Evolutionary conservation across 2,888 invertebrate species (phyloP).

Genomic region (Chloromyia formosa): DNA sequence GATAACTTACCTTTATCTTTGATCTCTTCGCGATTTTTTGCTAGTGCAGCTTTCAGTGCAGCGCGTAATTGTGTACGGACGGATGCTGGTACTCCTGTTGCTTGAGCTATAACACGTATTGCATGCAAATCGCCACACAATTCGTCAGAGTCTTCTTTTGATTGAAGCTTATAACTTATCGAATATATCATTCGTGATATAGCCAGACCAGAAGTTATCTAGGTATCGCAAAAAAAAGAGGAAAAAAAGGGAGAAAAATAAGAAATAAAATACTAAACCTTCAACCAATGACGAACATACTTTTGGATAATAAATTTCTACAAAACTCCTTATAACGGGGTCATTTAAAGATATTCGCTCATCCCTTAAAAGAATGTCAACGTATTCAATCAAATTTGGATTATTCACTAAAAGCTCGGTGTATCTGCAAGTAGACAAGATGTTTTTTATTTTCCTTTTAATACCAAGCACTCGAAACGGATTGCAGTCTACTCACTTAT

Average conservation of each 20-base stretch:
- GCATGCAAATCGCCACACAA: slow-evolving; percentile 64
- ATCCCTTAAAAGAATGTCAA: slow-evolving; percentile 88
- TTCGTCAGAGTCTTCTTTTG: slow-evolving; percentile 63
- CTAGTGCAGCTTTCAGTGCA: slow-evolving; percentile 59
- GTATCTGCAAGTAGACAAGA: slow-evolving; percentile 68
- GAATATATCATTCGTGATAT: slow-evolving; percentile 63
- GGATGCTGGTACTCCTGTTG: slow-evolving; percentile 61
- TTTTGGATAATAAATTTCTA: slow-evolving; percentile 90
- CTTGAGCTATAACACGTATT: slow-evolving; percentile 63
- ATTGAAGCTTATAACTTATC: slow-evolving; percentile 62
- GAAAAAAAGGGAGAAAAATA: slow-evolving; percentile 1
- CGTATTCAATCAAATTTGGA: slow-evolving; percentile 86
- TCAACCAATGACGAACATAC: slow-evolving; percentile 63
- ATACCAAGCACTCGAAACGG: too few species aligned
- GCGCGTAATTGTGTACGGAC: slow-evolving; percentile 62
- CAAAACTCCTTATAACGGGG: slow-evolving; percentile 84
- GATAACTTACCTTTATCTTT: slow-evolving; percentile 58
- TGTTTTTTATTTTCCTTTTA: too few species aligned
- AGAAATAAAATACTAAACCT: background rate
- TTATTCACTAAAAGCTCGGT: slow-evolving; percentile 83
- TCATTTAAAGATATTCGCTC: slow-evolving; percentile 87
- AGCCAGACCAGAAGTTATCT: slow-evolving; percentile 61
- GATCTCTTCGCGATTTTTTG: slow-evolving; percentile 59
- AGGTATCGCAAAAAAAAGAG: slow-evolving; percentile 1
- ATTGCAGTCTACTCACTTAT: slow-evolving; percentile 63